A percentile compares a stretch with the other conserved stretches of the same genome.
Evolutionary conservation across 2,888 invertebrate species (phyloP).

Genomic region (Phragmatobia fuliginosa): DNA sequence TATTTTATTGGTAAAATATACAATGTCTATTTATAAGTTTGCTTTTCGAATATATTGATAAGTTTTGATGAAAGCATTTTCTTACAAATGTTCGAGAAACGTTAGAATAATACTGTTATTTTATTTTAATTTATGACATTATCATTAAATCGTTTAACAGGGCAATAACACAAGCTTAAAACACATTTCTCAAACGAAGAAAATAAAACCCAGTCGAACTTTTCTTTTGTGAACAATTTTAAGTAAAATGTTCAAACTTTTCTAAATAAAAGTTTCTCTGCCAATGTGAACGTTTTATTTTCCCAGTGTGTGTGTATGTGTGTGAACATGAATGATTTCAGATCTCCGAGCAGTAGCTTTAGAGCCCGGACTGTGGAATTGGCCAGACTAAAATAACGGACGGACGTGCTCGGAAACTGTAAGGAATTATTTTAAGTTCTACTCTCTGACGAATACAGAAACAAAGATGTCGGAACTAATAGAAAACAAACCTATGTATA

Average conservation of each 20-base stretch:
- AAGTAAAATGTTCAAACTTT: slow-evolving; percentile 25
- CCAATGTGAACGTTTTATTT: slow-evolving; percentile 51
- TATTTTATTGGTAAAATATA: slow-evolving; percentile 40
- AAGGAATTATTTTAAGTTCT: slow-evolving; percentile 74
- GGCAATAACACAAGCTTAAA: not conserved
- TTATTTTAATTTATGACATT: not conserved
- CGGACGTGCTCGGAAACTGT: slow-evolving; percentile 78
- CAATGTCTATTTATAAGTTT: slow-evolving; percentile 35
- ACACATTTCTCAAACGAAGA: not conserved
- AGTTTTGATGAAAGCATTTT: slow-evolving; percentile 2
- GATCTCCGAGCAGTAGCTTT: slow-evolving; percentile 64
- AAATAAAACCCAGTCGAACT: not conserved
- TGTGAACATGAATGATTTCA: slow-evolving; percentile 61
- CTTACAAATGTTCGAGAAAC: not conserved
- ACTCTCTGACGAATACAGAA: slow-evolving; percentile 53
- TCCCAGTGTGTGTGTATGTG: slow-evolving; percentile 43
- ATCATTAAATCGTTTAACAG: not conserved
- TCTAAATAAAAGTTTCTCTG: slow-evolving; percentile 45
- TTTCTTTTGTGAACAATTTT: slow-evolving; percentile 3
- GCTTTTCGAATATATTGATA: slow-evolving; percentile 15
- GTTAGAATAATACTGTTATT: not conserved
- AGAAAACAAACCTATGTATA: slow-evolving; percentile 22
- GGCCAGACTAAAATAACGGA: slow-evolving; percentile 77
- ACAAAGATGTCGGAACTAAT: slow-evolving; percentile 50
- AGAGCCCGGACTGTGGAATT: slow-evolving; percentile 71